Evolutionary conservation across 2,113 vertebrate genomes (phyloP), one percentile per base, ranked within the genome.

Genomic region (Gobius niger): DNA sequence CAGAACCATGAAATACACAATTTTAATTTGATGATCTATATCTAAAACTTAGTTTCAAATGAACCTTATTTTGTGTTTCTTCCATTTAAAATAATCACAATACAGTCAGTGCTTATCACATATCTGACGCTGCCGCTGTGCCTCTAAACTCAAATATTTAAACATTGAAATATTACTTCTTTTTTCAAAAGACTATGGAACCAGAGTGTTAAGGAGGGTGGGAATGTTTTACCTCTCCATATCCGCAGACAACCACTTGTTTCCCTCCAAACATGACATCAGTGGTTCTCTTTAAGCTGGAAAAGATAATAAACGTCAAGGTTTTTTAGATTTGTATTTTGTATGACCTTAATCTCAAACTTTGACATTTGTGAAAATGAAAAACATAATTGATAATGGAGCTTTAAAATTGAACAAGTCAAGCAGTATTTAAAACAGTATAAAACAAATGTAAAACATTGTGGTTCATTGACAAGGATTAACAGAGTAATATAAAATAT

Each of bases 241-340:
- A 99, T 63, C 98, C 97, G 92, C 96, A 99, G 49, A 99, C 95
- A 64, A 98, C 95, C 90, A 99, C 95, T 88, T 99, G 98, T 77
- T 99, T 99, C 82, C 98, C 97, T 90, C 98, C 98, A 78, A 99
- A 99, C 98, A 99, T 99, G 82, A 99, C 96, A 87, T 99, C 96
- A 47, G 98, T 99, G 86, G 97, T 99, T 92, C 97, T 95, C 91
- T 99, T 99, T 89, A 99, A 91, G 78, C 97, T 99, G 15, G 24
- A 34, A 68, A 34, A 78, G 9, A 18, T 9, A 69, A 49, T 65
- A 82, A 44, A 82, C 40, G 75, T 7, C 9, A 11, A 54, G 3
- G 3, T 24, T 11, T 49, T 34, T 34, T 34, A 34, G 24, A 34
- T 34, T 34, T 4, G 24, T 47, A 6, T 3, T 47, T 0, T 3